phyloP scores from a whole-genome alignment of 1,140 invertebrate species.

The Drosophila tani region DNA sequence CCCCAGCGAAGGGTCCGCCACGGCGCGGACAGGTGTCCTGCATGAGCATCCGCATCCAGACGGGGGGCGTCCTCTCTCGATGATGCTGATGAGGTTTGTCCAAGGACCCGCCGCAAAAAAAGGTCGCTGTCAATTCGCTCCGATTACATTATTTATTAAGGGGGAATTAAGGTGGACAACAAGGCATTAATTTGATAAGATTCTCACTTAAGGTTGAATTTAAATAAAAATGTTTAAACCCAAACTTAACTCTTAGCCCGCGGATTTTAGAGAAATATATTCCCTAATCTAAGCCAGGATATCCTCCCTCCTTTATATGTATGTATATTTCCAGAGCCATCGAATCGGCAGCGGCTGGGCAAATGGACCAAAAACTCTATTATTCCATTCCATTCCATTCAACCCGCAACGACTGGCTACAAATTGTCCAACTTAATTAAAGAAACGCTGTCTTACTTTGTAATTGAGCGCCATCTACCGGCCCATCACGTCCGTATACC shows the following conservation, averaged over 20 bases:
- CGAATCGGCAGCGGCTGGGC: conserved; percentile 5
- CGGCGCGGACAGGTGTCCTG: conserved; percentile 27
- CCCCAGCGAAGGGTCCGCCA: neutral
- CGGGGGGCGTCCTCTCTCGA: neutral
- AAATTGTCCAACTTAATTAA: conserved; percentile 82
- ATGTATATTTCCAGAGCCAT: conserved; percentile 1
- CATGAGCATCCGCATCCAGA: neutral
- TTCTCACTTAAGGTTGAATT: neutral
- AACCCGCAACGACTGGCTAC: conserved; percentile 65
- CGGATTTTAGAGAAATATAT: neutral
- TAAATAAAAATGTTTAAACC: neutral
- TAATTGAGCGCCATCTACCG: conserved; percentile 63
- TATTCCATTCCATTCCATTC: conserved; percentile 31
- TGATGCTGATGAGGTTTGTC: conserved; percentile 9
- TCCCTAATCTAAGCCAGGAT: neutral
- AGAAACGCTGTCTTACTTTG: conserved; percentile 79
- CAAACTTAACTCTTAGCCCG: neutral
- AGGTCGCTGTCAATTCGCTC: conserved; percentile 8
- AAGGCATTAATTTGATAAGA: neutral
- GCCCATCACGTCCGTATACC: neutral
- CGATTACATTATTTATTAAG: neutral
- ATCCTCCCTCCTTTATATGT: neutral
- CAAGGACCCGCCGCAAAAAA: neutral
- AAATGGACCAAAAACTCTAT: conserved; percentile 44
- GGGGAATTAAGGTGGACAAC: neutral